These are phyloP conservation scores for Crotalus tigris DNA, from an alignment of 2,113 vertebrate species.

Conservation along the genomic window DNA sequence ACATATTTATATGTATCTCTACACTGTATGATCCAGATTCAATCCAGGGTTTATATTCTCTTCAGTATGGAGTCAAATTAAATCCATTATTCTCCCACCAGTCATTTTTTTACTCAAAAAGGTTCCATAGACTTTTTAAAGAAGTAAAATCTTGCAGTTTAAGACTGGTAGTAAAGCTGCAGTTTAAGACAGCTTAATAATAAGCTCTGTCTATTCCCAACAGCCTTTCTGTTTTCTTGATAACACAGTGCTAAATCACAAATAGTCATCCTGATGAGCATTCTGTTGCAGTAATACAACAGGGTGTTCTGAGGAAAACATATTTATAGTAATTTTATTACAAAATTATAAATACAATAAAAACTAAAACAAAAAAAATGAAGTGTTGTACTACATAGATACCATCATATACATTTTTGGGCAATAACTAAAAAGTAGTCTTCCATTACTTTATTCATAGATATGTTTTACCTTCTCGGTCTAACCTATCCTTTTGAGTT, in stretches of 20 bases:
- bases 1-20: too few relatives aligned
- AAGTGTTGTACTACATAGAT: neutral
- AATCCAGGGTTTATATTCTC: neutral
- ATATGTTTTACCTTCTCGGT: neutral
- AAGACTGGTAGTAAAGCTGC: neutral
- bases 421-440: neutral
- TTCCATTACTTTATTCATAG: neutral
- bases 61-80: neutral
- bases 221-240: too few relatives aligned
- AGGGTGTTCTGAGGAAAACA: too few relatives aligned
- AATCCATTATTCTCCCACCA: neutral
- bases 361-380: neutral
- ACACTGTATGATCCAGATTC: neutral
- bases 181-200: too few relatives aligned
- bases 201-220: too few relatives aligned
- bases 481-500: neutral
- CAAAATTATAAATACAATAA: neutral
- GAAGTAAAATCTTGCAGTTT: neutral
- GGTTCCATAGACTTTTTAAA: neutral
- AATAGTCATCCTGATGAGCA: too few relatives aligned
- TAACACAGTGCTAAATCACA: too few relatives aligned
- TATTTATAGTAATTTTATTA: too few relatives aligned
- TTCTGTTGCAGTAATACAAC: too few relatives aligned
- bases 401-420: neutral
- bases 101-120: neutral